phyloP scores from a whole-genome alignment of 2,888 invertebrate species.

The Spilosoma lubricipeda region DNA sequence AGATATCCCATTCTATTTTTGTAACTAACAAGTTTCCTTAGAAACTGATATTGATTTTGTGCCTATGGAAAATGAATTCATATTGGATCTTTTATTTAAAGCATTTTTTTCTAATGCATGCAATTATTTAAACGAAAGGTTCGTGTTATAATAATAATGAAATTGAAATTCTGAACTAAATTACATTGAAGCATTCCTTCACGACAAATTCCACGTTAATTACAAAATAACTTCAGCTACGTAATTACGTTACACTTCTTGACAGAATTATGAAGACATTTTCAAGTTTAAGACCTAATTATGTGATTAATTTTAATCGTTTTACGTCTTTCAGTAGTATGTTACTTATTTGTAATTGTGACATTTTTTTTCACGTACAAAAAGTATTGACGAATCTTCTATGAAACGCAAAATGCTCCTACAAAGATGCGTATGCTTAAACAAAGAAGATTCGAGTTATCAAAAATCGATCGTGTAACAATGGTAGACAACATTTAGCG shows the following conservation, averaged over 20 bases:
- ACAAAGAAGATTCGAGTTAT: background rate
- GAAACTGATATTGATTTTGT: background rate
- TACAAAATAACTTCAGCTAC: slow-evolving; percentile 34
- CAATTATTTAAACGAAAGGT: background rate
- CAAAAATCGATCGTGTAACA: slow-evolving; percentile 22
- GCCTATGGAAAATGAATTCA: background rate
- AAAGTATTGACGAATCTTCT: background rate
- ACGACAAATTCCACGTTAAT: slow-evolving; percentile 33
- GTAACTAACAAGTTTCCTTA: background rate
- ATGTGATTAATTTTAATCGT: background rate
- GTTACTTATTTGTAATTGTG: background rate
- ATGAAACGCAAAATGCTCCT: background rate
- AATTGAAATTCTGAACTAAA: slow-evolving; percentile 39
- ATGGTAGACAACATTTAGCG: slow-evolving; percentile 35
- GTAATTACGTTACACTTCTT: slow-evolving; percentile 23
- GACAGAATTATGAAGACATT: slow-evolving; percentile 16
- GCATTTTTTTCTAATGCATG: background rate
- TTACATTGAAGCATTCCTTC: slow-evolving; percentile 28
- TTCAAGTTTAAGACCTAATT: background rate
- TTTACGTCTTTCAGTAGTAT: background rate
- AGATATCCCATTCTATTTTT: background rate
- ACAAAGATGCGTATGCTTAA: background rate
- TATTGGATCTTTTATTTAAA: background rate
- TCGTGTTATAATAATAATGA: slow-evolving; percentile 16
- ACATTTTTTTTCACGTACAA: background rate